Conservation (phyloP, 1,140 invertebrate genomes). For the Charaxes varanes region DNA sequence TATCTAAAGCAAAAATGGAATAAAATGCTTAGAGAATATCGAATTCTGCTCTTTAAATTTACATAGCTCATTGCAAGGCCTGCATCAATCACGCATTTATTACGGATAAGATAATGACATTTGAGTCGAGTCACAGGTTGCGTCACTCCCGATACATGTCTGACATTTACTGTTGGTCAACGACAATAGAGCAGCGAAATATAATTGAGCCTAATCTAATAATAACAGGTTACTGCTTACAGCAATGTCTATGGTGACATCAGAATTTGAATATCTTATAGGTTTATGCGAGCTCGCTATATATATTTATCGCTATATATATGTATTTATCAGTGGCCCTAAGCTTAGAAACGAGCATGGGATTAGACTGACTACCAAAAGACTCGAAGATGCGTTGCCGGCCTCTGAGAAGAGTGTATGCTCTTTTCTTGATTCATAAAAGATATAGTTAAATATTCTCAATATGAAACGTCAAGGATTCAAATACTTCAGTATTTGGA, state of each 20-base stretch:
- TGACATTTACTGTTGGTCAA: slow-evolving; percentile 53
- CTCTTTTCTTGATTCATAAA: no score
- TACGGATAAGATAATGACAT: slow-evolving; percentile 33
- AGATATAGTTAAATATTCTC: no score
- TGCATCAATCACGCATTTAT: slow-evolving; percentile 35
- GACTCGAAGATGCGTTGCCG: no score
- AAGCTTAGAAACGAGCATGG: not conserved
- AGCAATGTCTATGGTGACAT: slow-evolving; percentile 4
- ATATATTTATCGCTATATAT: slow-evolving; percentile 2
- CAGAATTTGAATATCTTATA: slow-evolving; percentile 6
- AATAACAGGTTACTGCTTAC: slow-evolving; percentile 18
- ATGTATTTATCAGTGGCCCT: not conserved
- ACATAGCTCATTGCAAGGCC: not conserved
- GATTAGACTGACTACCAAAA: no score
- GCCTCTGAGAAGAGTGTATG: no score
- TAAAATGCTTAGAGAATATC: no score
- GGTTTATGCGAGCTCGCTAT: not conserved
- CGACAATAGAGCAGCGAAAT: slow-evolving; percentile 24
- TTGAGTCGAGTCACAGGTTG: slow-evolving; percentile 40
- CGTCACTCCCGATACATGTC: slow-evolving; percentile 28
- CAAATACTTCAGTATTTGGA: no score
- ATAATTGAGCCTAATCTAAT: slow-evolving; percentile 23
- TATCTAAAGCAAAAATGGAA: no score
- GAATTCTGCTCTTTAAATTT: no score
- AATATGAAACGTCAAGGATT: no score